These are phyloP conservation scores for Pempheris klunzingeri DNA, from an alignment of 2,797 vertebrate species.

Conservation along the genomic window DNA sequence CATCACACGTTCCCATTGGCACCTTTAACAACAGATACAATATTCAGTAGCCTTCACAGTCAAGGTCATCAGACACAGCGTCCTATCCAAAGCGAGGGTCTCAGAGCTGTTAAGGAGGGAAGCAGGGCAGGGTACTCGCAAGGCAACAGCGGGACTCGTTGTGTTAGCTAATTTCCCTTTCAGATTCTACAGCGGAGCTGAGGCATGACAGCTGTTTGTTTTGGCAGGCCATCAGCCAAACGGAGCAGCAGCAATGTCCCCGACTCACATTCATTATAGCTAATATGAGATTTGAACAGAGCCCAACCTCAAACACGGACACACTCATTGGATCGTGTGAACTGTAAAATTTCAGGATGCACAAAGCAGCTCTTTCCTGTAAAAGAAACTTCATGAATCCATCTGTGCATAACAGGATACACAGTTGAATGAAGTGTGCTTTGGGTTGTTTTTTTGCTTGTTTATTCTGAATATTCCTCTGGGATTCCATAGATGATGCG, in stretches of 20 bases:
- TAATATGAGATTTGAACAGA: conserved; percentile 54
- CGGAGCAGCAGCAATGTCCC: conserved; percentile 55
- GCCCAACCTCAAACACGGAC: conserved; percentile 26
- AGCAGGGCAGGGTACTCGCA: conserved; percentile 29
- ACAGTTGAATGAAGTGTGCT: background rate
- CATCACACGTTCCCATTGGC: conserved; percentile 33
- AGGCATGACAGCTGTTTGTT: conserved; percentile 80
- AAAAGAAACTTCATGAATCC: background rate
- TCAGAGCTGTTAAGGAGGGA: conserved; percentile 31
- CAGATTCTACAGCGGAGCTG: conserved; percentile 70
- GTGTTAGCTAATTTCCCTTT: conserved; percentile 80
- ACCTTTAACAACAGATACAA: conserved; percentile 49
- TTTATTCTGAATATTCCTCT: conserved; percentile 8
- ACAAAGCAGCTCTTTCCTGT: background rate
- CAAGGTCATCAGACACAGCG: conserved; percentile 54
- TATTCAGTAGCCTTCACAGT: conserved; percentile 60
- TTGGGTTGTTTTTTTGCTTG: conserved; percentile 12
- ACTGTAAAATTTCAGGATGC: conserved; percentile 11
- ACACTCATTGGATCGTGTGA: conserved; percentile 12
- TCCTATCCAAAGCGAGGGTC: conserved; percentile 42
- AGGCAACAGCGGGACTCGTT: conserved; percentile 67
- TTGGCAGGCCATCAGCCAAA: conserved; percentile 70
- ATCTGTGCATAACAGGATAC: background rate
- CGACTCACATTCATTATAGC: conserved; percentile 52
- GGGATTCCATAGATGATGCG: background rate